Percentiles rank a stretch among this genome's conserved stretches.
Conservation (phyloP, 2,797 vertebrate genomes). For the Sebastes glaucus region DNA sequence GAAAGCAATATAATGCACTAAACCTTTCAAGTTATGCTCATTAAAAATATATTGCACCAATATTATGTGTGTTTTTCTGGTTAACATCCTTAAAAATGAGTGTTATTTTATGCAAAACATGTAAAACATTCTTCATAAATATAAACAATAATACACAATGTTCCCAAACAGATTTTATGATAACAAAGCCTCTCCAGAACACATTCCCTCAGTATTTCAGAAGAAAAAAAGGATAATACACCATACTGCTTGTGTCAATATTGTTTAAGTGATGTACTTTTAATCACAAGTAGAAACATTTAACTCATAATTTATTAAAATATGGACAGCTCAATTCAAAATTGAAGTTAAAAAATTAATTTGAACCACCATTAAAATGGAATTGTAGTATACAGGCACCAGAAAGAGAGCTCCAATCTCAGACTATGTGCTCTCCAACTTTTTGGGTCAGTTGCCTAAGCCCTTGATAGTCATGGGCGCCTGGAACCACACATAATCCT, state of each 20-base stretch:
- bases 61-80: conserved; percentile 14
- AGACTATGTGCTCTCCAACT: not conserved
- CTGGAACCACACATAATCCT: conserved; percentile 96
- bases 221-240: not conserved
- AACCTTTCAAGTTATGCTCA: conserved; percentile 26
- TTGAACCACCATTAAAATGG: conserved; percentile 34
- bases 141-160: not conserved
- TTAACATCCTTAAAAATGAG: not conserved
- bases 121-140: conserved; percentile 31
- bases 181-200: not conserved
- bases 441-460: conserved; percentile 72
- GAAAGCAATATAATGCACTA: conserved; percentile 5
- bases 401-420: conserved; percentile 5
- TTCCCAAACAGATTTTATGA: not conserved
- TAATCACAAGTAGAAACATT: conserved; percentile 1
- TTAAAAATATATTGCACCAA: conserved; percentile 52
- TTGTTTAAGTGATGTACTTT: conserved; percentile 13
- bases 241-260: not conserved
- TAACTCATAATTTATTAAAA: conserved; percentile 43
- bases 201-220: not conserved
- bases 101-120: conserved; percentile 2
- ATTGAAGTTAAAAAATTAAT: conserved; percentile 3
- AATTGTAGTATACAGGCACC: not conserved
- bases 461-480: conserved; percentile 91
- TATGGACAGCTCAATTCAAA: conserved; percentile 26